A percentile compares a stretch with the other conserved stretches of the same genome.
Evolutionary conservation across 2,113 vertebrate genomes (phyloP).

Genomic region (Anoura caudifer): DNA sequence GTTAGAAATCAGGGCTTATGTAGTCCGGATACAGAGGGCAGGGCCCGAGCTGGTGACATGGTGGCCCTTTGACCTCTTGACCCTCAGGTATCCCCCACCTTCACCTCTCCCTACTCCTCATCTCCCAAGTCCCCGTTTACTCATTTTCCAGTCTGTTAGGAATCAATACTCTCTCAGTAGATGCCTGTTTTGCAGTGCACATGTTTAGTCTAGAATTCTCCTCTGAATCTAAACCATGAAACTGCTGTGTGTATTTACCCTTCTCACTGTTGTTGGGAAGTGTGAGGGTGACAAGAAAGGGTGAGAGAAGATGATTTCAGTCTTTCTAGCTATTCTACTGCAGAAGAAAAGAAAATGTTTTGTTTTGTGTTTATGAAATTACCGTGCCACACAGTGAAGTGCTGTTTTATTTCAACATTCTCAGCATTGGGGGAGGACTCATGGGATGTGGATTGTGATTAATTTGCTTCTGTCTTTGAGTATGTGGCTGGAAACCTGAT

Average conservation of each 20-base stretch:
- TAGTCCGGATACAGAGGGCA: background rate
- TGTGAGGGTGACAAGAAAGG: background rate
- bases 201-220: background rate
- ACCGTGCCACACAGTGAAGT: accelerated
- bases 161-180: background rate
- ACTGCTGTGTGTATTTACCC: background rate
- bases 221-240: background rate
- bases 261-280: background rate
- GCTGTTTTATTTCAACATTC: background rate
- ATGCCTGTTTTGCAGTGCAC: accelerated
- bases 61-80: background rate
- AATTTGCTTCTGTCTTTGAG: background rate
- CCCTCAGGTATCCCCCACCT: background rate
- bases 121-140: background rate
- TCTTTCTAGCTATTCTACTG: background rate
- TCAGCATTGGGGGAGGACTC: background rate
- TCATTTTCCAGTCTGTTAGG: background rate
- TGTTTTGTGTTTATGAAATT: background rate
- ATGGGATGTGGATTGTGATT: no score
- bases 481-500: background rate
- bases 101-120: accelerated
- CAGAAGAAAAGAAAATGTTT: background rate
- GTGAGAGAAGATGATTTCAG: background rate
- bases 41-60: no score
- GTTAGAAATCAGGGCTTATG: background rate